Conservation (phyloP, 2,888 invertebrate species). For the Escarpia spicata region DNA sequence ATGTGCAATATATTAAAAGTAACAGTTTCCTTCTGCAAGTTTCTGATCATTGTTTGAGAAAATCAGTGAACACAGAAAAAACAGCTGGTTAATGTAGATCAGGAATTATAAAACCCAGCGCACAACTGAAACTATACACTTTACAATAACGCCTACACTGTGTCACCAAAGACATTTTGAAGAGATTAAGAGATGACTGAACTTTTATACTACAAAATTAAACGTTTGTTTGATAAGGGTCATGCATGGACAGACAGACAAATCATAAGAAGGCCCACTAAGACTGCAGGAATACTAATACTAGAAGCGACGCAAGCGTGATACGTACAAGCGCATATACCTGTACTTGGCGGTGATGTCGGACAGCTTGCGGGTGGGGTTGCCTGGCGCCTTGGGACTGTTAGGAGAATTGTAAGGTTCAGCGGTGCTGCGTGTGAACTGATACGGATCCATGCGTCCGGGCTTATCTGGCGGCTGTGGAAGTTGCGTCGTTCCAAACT, state of each 20-base stretch:
- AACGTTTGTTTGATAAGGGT: neutral
- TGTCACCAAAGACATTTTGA: neutral
- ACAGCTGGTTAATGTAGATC: neutral
- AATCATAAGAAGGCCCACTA: neutral
- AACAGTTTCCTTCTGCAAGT: neutral
- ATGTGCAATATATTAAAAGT: neutral
- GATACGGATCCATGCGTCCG: conserved; percentile 68
- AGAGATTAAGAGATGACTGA: neutral
- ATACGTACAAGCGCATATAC: conserved; percentile 65
- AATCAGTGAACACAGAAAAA: neutral
- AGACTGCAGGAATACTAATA: neutral
- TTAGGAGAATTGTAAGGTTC: conserved; percentile 42
- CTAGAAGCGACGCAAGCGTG: neutral
- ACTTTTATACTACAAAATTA: neutral
- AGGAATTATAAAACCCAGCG: neutral
- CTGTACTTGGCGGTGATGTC: conserved; percentile 77
- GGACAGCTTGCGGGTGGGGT: conserved; percentile 58
- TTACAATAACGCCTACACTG: neutral
- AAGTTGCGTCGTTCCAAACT: conserved; percentile 48
- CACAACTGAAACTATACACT: neutral
- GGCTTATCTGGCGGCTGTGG: conserved; percentile 21
- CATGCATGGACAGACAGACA: neutral
- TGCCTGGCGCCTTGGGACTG: conserved; percentile 46
- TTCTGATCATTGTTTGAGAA: neutral
- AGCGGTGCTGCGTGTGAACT: conserved; percentile 76